Evolutionary conservation across 2,113 vertebrate species (phyloP).

Genomic region (Rhegmatorhina hoffmannsi): DNA sequence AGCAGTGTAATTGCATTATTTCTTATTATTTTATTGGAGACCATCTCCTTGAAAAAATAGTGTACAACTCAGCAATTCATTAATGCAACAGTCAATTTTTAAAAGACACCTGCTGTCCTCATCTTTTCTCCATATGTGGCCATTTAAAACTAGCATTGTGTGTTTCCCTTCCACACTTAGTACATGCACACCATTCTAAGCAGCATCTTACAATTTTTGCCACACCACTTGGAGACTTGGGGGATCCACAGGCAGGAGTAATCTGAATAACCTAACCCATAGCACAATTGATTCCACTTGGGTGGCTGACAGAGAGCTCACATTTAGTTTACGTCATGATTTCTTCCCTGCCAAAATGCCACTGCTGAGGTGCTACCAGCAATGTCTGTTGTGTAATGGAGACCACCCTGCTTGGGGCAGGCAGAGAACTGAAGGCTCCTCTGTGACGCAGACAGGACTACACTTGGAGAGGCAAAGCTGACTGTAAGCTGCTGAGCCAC

Average conservation of each 20-base stretch:
- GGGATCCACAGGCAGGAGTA: background rate
- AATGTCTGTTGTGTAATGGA: background rate
- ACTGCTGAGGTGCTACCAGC: slow-evolving; percentile 14
- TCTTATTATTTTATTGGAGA: background rate
- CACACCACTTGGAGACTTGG: accelerated
- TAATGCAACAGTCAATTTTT: background rate
- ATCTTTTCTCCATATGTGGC: background rate
- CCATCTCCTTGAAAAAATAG: background rate
- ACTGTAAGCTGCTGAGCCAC: background rate
- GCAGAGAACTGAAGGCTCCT: background rate
- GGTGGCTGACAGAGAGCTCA: background rate
- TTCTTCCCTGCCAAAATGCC: slow-evolving; percentile 6
- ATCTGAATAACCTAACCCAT: background rate
- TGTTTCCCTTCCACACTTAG: background rate
- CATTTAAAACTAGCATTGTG: background rate
- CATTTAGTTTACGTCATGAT: background rate
- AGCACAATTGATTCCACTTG: background rate
- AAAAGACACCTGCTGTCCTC: background rate
- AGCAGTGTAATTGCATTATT: background rate
- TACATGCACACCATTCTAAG: background rate
- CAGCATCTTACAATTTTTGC: background rate
- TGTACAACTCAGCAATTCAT: background rate
- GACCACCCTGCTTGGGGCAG: background rate
- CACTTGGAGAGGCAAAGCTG: background rate
- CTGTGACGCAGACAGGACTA: background rate